Percentiles rank a stretch among this genome's conserved stretches.
Conservation (phyloP, 1,140 invertebrate species). For the Drosophila mauritiana region DNA sequence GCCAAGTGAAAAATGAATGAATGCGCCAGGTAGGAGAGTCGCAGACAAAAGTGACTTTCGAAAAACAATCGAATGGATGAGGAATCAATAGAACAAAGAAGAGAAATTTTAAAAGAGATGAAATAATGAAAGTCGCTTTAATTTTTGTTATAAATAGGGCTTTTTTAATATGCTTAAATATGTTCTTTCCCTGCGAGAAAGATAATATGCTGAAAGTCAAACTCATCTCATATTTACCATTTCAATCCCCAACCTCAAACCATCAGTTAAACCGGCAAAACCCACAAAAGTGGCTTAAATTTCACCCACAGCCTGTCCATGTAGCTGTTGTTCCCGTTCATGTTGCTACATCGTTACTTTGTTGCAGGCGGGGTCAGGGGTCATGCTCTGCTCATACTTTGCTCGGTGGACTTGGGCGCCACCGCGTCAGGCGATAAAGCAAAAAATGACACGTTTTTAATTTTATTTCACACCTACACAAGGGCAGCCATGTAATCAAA, state of each 20-base stretch:
- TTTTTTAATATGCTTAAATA: no score
- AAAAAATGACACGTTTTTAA: slow-evolving; percentile 83
- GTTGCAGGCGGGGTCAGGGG: slow-evolving; percentile 51
- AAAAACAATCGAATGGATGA: slow-evolving; percentile 4
- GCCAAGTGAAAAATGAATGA: slow-evolving; percentile 29
- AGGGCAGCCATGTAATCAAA: slow-evolving; percentile 49
- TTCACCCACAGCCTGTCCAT: slow-evolving; percentile 47
- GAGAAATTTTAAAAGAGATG: neutral
- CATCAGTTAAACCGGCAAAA: slow-evolving; percentile 31
- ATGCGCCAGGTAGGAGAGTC: neutral
- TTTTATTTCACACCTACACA: slow-evolving; percentile 83
- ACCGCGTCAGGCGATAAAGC: slow-evolving; percentile 74
- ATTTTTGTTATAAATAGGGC: neutral
- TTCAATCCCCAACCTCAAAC: neutral
- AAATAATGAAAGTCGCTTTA: neutral
- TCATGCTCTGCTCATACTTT: slow-evolving; percentile 16
- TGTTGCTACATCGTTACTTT: slow-evolving; percentile 5
- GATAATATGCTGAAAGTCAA: slow-evolving; percentile 8
- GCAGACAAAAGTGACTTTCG: slow-evolving; percentile 11
- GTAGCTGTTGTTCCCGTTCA: slow-evolving; percentile 1
- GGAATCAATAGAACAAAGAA: slow-evolving; percentile 7
- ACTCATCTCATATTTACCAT: slow-evolving; percentile 16
- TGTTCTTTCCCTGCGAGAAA: no score
- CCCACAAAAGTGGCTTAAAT: slow-evolving; percentile 66
- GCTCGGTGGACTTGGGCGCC: slow-evolving; percentile 41